Conservation (phyloP, 2,113 vertebrate genomes). For the Ciconia stormi region DNA sequence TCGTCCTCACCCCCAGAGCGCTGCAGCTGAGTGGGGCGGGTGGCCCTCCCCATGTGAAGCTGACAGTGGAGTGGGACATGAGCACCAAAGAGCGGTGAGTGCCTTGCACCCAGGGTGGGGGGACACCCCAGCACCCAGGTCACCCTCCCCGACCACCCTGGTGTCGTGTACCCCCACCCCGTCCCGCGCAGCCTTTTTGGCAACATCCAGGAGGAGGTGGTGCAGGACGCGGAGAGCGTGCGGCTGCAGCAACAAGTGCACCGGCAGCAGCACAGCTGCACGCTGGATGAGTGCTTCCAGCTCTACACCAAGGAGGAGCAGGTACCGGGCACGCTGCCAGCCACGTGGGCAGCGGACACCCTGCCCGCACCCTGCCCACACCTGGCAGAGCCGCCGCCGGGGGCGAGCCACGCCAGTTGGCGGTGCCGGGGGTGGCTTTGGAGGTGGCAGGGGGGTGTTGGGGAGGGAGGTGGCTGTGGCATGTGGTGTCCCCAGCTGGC, state of each 20-base stretch:
- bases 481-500: conserved; percentile 79
- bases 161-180: background rate
- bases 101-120: fast-evolving
- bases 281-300: conserved; percentile 93
- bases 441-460: background rate
- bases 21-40: conserved; percentile 83
- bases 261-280: conserved; percentile 89
- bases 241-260: conserved; percentile 86
- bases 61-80: conserved; percentile 89
- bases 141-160: background rate
- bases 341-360: fast-evolving
- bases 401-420: background rate
- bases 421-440: background rate
- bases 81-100: conserved; percentile 89
- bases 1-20: conserved; percentile 67
- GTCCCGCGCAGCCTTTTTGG: conserved; percentile 83
- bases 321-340: conserved; percentile 61
- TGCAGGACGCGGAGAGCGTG: conserved; percentile 88
- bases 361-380: background rate
- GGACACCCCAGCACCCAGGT: background rate
- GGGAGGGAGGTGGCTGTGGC: background rate
- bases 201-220: conserved; percentile 87
- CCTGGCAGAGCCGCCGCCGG: fast-evolving
- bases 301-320: conserved; percentile 99
- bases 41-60: conserved; percentile 89